phyloP scores from a whole-genome alignment of 2,888 invertebrate species.

The Vanessa cardui region DNA sequence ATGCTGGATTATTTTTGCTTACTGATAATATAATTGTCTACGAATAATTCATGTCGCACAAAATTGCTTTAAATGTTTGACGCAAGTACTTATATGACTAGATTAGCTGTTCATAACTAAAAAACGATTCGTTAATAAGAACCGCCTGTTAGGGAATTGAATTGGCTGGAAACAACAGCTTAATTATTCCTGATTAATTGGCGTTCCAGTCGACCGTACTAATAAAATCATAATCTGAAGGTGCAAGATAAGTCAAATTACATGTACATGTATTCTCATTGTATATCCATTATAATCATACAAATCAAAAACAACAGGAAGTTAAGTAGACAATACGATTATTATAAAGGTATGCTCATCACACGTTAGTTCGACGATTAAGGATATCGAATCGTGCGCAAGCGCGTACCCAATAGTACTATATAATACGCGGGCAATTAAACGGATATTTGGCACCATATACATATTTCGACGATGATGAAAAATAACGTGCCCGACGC shows the following conservation, averaged over 20 bases:
- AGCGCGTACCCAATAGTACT: constrained; percentile 14
- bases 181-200: too few relatives aligned
- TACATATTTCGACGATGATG: constrained; percentile 27
- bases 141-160: too few relatives aligned
- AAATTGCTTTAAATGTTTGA: too few relatives aligned
- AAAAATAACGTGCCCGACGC: constrained; percentile 13
- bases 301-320: constrained; percentile 18
- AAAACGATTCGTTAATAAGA: too few relatives aligned
- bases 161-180: too few relatives aligned
- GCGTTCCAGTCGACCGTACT: too few relatives aligned
- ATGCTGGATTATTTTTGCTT: too few relatives aligned
- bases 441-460: constrained; percentile 38
- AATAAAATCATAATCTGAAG: too few relatives aligned
- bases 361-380: constrained; percentile 47
- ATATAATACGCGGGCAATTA: constrained; percentile 34
- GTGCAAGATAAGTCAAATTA: neutral
- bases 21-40: too few relatives aligned
- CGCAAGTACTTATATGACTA: too few relatives aligned
- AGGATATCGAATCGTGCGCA: constrained; percentile 48
- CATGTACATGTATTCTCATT: neutral
- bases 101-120: too few relatives aligned
- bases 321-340: constrained; percentile 30
- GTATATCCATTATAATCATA: neutral
- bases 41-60: too few relatives aligned
- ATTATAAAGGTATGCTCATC: constrained; percentile 44